Percentiles rank a stretch among this genome's conserved stretches.
phyloP scores from a whole-genome alignment of 53 echinoderm and acorn worm genomes.

The Pentamera pediparva region DNA sequence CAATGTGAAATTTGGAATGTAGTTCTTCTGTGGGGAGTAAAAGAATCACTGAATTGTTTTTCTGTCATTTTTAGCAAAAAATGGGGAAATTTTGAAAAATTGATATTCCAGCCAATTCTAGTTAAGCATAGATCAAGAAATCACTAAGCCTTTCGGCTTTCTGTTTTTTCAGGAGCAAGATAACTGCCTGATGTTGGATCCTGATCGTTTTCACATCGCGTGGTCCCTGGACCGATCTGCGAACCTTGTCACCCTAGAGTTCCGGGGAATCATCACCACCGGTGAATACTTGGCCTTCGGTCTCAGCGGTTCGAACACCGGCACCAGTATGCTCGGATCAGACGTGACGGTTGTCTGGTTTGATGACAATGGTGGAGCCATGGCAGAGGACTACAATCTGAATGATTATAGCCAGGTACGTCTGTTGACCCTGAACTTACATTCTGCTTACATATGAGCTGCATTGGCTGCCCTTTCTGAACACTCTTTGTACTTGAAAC shows the following conservation, averaged over 20 bases:
- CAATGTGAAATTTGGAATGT: too few relatives aligned
- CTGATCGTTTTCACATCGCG: constrained; percentile 48
- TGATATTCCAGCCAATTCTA: too few relatives aligned
- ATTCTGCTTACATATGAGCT: too few relatives aligned
- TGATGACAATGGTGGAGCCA: constrained; percentile 11
- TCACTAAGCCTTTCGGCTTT: too few relatives aligned
- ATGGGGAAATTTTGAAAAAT: too few relatives aligned
- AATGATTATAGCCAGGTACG: constrained; percentile 34
- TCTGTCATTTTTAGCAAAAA: too few relatives aligned
- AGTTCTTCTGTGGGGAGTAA: too few relatives aligned
- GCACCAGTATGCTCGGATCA: constrained; percentile 58
- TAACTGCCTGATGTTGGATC: constrained; percentile 49
- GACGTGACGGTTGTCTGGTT: constrained; percentile 68
- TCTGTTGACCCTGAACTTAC: too few relatives aligned
- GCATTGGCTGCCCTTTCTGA: too few relatives aligned
- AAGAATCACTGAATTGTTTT: too few relatives aligned
- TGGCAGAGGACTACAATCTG: constrained; percentile 43
- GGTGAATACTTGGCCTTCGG: constrained; percentile 75
- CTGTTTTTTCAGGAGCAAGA: constrained; percentile 22
- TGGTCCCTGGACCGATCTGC: constrained; percentile 43
- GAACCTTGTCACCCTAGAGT: constrained; percentile 31
- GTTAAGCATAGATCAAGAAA: too few relatives aligned
- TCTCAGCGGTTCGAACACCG: constrained; percentile 56
- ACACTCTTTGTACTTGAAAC: too few relatives aligned
- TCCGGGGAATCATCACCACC: constrained; percentile 29